A percentile compares a stretch with the other conserved stretches of the same genome.
Conservation (phyloP, 2,888 invertebrate species). For the Epistrophe grossulariae region DNA sequence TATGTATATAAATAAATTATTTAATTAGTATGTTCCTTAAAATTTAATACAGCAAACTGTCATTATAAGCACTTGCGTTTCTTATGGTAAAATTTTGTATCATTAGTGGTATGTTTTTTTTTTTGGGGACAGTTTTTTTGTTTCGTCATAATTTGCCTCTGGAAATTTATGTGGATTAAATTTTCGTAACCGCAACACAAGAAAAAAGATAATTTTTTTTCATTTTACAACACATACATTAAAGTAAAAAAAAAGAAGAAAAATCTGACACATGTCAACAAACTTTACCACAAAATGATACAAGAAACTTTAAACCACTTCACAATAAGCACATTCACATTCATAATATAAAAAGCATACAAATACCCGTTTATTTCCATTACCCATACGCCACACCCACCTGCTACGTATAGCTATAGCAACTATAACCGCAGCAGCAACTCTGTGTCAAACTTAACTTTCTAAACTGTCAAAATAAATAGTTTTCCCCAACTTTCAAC, state of each 20-base stretch:
- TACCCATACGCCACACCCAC: constrained; percentile 8
- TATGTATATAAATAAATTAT: constrained; percentile 71
- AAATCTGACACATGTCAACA: constrained; percentile 32
- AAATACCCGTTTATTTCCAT: constrained; percentile 70
- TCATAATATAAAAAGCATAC: constrained; percentile 62
- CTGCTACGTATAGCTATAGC: constrained; percentile 4
- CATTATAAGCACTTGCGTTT: constrained; percentile 65
- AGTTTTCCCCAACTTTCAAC: constrained; percentile 29
- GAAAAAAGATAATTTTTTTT: too few relatives aligned
- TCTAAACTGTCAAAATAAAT: constrained; percentile 70
- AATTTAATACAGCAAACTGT: constrained; percentile 50
- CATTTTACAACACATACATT: not conserved
- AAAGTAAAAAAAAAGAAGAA: not conserved
- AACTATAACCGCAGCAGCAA: constrained; percentile 28
- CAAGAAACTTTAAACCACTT: constrained; percentile 35
- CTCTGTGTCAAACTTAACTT: constrained; percentile 65
- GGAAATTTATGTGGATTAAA: not conserved
- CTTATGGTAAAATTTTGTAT: constrained; percentile 16
- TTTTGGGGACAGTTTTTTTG: not conserved
- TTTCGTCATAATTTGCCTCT: not conserved
- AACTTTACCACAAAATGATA: constrained; percentile 30
- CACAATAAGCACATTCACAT: constrained; percentile 68
- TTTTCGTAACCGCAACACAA: too few relatives aligned
- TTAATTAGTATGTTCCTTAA: constrained; percentile 62
- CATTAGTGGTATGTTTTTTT: not conserved